These are phyloP conservation scores for Carabus problematicus DNA, from an alignment of 2,888 invertebrate genomes.

Conservation along the genomic window DNA sequence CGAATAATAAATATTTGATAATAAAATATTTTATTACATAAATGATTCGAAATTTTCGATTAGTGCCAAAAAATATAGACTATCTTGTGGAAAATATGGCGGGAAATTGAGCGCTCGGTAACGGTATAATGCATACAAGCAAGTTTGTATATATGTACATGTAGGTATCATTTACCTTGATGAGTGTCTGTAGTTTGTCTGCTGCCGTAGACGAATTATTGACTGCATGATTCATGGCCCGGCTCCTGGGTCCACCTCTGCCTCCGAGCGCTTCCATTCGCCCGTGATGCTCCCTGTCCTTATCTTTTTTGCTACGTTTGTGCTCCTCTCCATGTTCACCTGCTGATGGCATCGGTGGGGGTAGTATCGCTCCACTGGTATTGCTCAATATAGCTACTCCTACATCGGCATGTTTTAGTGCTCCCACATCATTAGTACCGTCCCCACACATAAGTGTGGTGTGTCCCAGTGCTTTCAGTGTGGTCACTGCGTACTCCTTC, in stretches of 20 bases:
- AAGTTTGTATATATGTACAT: too few species aligned
- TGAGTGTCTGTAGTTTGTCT: conserved; percentile 26
- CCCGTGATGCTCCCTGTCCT: conserved; percentile 44
- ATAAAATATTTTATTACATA: too few species aligned
- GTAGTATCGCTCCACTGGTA: conserved; percentile 70
- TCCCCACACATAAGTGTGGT: conserved; percentile 99
- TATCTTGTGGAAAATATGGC: too few species aligned
- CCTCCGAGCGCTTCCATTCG: conserved; percentile 11
- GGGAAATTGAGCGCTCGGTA: too few species aligned
- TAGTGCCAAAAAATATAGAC: too few species aligned
- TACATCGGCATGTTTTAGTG: conserved; percentile 97
- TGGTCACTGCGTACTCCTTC: conserved; percentile 93
- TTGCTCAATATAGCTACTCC: conserved; percentile 89
- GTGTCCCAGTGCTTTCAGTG: conserved; percentile 86
- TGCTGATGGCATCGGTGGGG: conserved; percentile 46
- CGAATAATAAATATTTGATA: too few species aligned
- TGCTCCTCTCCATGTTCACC: conserved; percentile 45
- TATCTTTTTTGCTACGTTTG: conserved; percentile 45
- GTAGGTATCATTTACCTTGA: conserved; percentile 15
- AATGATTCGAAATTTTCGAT: too few species aligned
- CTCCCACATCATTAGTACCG: conserved; percentile 99
- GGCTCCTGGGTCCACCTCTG: not conserved
- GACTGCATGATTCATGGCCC: not conserved
- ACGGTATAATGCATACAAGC: too few species aligned
- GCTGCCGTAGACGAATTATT: not conserved